A percentile compares a stretch with the other conserved stretches of the same genome.
Evolutionary conservation across 1,140 invertebrate genomes (phyloP).

Genomic region (Papilio machaon): DNA sequence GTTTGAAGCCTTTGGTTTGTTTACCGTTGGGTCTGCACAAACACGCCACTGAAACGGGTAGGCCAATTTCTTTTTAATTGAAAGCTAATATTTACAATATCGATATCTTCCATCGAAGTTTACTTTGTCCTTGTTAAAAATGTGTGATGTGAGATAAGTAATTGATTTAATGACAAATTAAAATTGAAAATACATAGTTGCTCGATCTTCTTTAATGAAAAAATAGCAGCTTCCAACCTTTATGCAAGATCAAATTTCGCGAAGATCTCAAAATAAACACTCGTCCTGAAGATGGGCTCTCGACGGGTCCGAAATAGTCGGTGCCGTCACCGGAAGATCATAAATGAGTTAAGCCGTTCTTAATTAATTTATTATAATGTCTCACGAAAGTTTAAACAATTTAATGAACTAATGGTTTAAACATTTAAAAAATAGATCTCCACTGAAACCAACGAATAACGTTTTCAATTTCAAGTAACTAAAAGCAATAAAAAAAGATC

Average conservation of each 20-base stretch:
- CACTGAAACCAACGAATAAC: neutral
- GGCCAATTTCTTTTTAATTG: conserved; percentile 27
- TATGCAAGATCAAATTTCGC: neutral
- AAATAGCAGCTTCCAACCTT: neutral
- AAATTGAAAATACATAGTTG: neutral
- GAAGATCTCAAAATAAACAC: neutral
- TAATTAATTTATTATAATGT: too few relatives aligned
- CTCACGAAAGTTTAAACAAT: too few relatives aligned
- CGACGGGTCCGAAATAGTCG: too few relatives aligned
- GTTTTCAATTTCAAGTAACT: neutral
- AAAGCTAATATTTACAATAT: conserved; percentile 19
- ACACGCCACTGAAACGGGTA: conserved; percentile 17
- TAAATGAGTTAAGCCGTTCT: too few relatives aligned
- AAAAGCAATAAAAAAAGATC: neutral
- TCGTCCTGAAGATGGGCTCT: too few relatives aligned
- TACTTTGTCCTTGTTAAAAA: neutral
- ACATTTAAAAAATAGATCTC: neutral
- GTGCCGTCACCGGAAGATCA: too few relatives aligned
- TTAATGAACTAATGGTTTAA: neutral
- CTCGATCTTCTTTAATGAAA: neutral
- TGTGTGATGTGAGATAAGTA: neutral
- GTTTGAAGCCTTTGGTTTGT: conserved; percentile 23
- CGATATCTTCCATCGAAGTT: neutral
- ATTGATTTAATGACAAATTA: neutral
- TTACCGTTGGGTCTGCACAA: conserved; percentile 4